phyloP scores from a whole-genome alignment of 2,113 vertebrate species.

The Upupa epops region DNA sequence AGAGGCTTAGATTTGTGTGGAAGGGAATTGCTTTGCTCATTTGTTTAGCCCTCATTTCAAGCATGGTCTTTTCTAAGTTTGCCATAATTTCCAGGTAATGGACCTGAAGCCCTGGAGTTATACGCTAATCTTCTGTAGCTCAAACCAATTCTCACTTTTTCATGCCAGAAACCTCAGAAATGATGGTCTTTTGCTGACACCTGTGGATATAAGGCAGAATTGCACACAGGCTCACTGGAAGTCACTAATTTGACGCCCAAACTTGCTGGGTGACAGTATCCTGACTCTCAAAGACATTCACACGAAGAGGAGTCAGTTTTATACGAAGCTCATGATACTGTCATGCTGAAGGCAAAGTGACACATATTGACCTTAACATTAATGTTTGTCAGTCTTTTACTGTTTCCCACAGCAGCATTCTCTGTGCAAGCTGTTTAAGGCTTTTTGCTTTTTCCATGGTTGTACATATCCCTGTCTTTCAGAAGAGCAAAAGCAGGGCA shows the following conservation, averaged over 20 bases:
- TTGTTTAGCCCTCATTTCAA: neutral
- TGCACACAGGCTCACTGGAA: neutral
- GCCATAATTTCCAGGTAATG: too few species aligned
- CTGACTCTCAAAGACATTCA: neutral
- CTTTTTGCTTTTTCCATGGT: neutral
- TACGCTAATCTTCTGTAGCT: neutral
- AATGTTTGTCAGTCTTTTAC: neutral
- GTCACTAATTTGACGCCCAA: neutral
- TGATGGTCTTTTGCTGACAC: conserved; percentile 39
- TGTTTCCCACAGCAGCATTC: neutral
- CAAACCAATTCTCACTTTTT: neutral
- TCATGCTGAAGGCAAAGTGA: neutral
- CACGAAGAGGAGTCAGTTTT: neutral
- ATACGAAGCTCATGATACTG: neutral
- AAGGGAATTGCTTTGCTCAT: neutral
- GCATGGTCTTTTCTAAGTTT: neutral
- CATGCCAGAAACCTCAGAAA: neutral
- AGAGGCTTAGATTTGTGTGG: neutral
- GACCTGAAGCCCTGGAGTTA: too few species aligned
- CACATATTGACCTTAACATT: accelerated
- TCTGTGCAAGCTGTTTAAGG: neutral
- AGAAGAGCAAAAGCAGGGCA: neutral
- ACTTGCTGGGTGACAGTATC: neutral
- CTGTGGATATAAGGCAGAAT: conserved; percentile 16
- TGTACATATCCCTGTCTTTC: neutral